phyloP scores from a whole-genome alignment of 2,797 vertebrate genomes.

The Pygocentrus nattereri region DNA sequence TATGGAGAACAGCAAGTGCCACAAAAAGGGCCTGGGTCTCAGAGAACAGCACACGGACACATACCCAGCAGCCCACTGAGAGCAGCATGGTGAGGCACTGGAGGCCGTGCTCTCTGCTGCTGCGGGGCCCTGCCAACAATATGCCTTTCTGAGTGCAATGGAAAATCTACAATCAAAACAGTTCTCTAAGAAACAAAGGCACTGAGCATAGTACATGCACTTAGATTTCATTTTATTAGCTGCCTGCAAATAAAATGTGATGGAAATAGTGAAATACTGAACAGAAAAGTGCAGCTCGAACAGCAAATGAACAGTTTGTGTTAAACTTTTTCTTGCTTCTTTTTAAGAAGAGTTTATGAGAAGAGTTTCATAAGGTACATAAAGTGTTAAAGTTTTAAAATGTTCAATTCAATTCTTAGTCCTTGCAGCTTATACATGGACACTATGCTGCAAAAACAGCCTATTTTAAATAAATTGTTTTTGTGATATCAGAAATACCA shows the following conservation, averaged over 20 bases:
- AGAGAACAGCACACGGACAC: slow-evolving; percentile 32
- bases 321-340: neutral
- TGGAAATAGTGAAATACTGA: slow-evolving; percentile 11
- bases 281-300: slow-evolving; percentile 25
- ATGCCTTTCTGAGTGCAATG: slow-evolving; percentile 51
- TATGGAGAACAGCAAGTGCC: slow-evolving; percentile 19
- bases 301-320: slow-evolving; percentile 22
- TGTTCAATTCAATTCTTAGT: too few relatives aligned
- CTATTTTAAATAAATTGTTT: too few relatives aligned
- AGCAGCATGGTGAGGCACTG: slow-evolving; percentile 26
- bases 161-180: slow-evolving; percentile 61
- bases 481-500: neutral
- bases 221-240: slow-evolving; percentile 60
- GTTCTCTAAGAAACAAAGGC: slow-evolving; percentile 61
- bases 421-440: too few relatives aligned
- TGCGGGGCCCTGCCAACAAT: slow-evolving; percentile 46
- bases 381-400: neutral
- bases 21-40: slow-evolving; percentile 31
- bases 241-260: slow-evolving; percentile 13
- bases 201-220: slow-evolving; percentile 59
- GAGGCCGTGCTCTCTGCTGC: slow-evolving; percentile 41
- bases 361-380: neutral
- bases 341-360: too few relatives aligned
- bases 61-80: slow-evolving; percentile 8
- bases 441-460: too few relatives aligned